Evolutionary conservation across 2,888 invertebrate species (phyloP).

Genomic region (Drosophila affinis): DNA sequence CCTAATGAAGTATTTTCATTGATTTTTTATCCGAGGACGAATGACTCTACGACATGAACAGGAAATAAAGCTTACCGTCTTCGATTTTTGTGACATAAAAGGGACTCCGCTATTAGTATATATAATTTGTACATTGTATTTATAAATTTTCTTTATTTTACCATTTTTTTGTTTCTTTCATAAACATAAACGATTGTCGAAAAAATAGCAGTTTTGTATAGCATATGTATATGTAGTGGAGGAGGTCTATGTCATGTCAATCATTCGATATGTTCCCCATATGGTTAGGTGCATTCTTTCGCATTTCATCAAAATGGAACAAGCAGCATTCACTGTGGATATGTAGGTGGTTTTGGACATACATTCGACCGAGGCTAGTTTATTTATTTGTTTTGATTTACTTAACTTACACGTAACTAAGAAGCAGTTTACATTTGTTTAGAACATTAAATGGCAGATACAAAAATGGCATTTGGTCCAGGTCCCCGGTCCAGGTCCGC

Average conservation of each 20-base stretch:
- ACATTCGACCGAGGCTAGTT: slow-evolving; percentile 70
- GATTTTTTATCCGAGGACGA: too few relatives aligned
- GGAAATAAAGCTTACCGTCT: too few relatives aligned
- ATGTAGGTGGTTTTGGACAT: slow-evolving; percentile 32
- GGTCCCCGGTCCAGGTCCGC: slow-evolving; percentile 31
- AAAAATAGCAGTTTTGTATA: slow-evolving; percentile 24
- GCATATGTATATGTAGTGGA: slow-evolving; percentile 5
- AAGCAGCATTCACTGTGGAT: slow-evolving; percentile 3
- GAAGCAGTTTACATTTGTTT: slow-evolving; percentile 75
- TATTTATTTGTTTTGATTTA: slow-evolving; percentile 71
- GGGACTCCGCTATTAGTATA: too few relatives aligned
- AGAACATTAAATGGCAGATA: slow-evolving; percentile 76
- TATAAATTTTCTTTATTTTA: slow-evolving; percentile 57
- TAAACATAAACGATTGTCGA: slow-evolving; percentile 53
- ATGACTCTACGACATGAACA: too few relatives aligned
- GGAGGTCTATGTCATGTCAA: slow-evolving; percentile 4
- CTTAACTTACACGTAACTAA: slow-evolving; percentile 76
- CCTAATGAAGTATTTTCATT: too few relatives aligned
- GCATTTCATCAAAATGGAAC: slow-evolving; percentile 35
- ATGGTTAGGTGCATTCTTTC: slow-evolving; percentile 17
- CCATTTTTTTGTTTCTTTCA: slow-evolving; percentile 48
- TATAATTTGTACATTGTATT: slow-evolving; percentile 8
- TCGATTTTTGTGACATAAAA: too few relatives aligned
- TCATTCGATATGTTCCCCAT: slow-evolving; percentile 3
- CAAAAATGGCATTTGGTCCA: slow-evolving; percentile 70